Base-by-base conservation (phyloP, 1,140 invertebrate species). In the Cheumatopsyche charites region DNA sequence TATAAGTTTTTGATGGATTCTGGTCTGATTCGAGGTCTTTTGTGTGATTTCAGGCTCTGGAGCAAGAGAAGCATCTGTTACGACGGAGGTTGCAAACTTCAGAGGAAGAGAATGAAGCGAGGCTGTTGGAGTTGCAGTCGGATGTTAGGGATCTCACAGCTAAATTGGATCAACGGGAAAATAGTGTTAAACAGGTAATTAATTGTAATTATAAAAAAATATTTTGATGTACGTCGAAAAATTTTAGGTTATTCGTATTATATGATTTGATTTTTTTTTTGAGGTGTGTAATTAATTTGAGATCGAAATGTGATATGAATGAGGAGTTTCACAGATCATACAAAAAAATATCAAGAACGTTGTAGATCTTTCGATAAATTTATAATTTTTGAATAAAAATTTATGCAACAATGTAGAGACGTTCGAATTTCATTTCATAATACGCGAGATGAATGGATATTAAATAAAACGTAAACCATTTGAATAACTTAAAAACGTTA, bases 31-130 rank as follows among this genome's bases (percentile, higher is more conserved):
- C 17, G 41, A 19, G 49, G 45, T 62, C 0, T 58, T 66, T 66
- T 67, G 15, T 43, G 2, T 74, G 86, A 1, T 65, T 66, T 15
- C 86, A 98, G 96, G 89, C 91, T 79, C 87, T 98, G 80, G 94
- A 97, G 83, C 95, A 98, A 84, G 95, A 98, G 82, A 92, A 95
- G 76, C 93, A 98, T 81, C 86, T 92, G 11, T 84, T 98, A 9
- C 86, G 92, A 52, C 87, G 95, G 41, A 92, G 93, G 78, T 82
- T 98, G 76, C 91, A 94, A 66, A 90, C 92, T 12, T 88, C 90
- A 11, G 91, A 94, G 80, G 90, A 92, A 13, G 95, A 98, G 81
- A 95, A 93, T 79, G 96, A 98, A 76, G 90, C 92, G n/a, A 87
- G 91, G 65, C 86, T 96, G 11, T 81, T 92, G 73, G 95, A 97